A percentile compares a stretch with the other conserved stretches of the same genome.
Conservation (phyloP, 2,113 vertebrate species). For the Ornithorhynchus anatinus region DNA sequence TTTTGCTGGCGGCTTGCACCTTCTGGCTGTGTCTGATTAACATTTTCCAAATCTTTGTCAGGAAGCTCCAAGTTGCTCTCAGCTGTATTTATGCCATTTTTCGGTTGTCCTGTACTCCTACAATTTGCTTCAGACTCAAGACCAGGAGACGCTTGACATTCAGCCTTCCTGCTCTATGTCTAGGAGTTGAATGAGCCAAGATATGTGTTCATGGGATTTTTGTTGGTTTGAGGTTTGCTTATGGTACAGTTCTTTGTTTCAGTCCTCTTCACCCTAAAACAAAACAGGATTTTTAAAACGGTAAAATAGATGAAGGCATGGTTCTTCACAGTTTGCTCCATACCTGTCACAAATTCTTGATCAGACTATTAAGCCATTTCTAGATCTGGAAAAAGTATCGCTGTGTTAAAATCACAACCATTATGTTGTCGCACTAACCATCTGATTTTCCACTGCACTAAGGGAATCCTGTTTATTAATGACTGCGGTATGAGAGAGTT, state of each 20-base stretch:
- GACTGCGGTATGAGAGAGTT: constrained; percentile 41
- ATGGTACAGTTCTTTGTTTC: constrained; percentile 48
- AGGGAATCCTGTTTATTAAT: constrained; percentile 47
- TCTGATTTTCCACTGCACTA: constrained; percentile 44
- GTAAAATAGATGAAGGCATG: background rate
- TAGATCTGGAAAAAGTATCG: constrained; percentile 12
- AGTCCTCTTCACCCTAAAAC: constrained; percentile 80
- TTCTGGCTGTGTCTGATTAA: constrained; percentile 63
- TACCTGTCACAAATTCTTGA: constrained; percentile 4
- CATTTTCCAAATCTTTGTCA: constrained; percentile 66
- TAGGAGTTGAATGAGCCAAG: constrained; percentile 37
- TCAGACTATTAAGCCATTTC: background rate
- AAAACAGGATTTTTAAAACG: constrained; percentile 31
- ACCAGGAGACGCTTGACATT: constrained; percentile 4
- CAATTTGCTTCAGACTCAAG: constrained; percentile 24
- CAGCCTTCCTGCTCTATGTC: constrained; percentile 24
- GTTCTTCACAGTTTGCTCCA: background rate
- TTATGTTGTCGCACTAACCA: constrained; percentile 14
- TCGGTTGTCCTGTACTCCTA: constrained; percentile 36
- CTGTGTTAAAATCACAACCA: constrained; percentile 2
- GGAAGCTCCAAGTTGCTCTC: constrained; percentile 66
- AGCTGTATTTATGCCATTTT: constrained; percentile 66
- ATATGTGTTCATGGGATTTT: constrained; percentile 39
- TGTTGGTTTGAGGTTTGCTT: constrained; percentile 59
- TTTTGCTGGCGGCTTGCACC: constrained; percentile 67